phyloP scores from a whole-genome alignment of 2,797 vertebrate genomes.

The Pangasius larnaudii region DNA sequence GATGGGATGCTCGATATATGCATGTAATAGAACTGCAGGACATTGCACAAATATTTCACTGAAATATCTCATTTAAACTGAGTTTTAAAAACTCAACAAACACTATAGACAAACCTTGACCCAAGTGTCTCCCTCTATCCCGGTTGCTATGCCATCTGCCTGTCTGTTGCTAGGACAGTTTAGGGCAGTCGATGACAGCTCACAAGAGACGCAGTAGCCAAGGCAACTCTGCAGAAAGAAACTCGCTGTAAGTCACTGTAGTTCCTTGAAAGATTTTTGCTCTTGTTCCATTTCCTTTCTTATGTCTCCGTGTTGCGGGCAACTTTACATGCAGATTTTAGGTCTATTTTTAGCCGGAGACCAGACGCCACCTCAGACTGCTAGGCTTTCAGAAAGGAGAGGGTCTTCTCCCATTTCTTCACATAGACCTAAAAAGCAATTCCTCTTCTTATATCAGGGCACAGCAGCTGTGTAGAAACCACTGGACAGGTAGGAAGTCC shows the following conservation, averaged over 20 bases:
- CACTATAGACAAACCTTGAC: conserved; percentile 25
- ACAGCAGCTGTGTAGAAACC: neutral
- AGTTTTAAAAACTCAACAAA: neutral
- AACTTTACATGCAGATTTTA: neutral
- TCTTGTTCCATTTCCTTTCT: conserved; percentile 22
- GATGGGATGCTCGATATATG: neutral
- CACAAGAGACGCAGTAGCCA: conserved; percentile 43
- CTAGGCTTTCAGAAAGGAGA: conserved; percentile 9
- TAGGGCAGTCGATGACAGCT: conserved; percentile 26
- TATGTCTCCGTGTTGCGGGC: neutral
- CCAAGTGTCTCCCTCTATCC: conserved; percentile 7
- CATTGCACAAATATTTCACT: neutral
- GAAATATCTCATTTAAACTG: neutral
- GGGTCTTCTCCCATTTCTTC: conserved; percentile 34
- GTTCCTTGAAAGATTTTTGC: conserved; percentile 10
- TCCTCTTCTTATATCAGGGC: neutral
- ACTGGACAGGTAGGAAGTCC: neutral
- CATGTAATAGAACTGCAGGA: neutral
- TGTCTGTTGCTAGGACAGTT: conserved; percentile 47
- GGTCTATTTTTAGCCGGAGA: conserved; percentile 13
- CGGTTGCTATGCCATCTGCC: conserved; percentile 46
- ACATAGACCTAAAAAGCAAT: neutral
- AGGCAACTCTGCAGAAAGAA: conserved; percentile 46
- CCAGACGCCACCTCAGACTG: conserved; percentile 26
- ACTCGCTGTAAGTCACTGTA: conserved; percentile 12